Conservation (phyloP, 2,113 vertebrate genomes). For the Oreochromis tanganicae region DNA sequence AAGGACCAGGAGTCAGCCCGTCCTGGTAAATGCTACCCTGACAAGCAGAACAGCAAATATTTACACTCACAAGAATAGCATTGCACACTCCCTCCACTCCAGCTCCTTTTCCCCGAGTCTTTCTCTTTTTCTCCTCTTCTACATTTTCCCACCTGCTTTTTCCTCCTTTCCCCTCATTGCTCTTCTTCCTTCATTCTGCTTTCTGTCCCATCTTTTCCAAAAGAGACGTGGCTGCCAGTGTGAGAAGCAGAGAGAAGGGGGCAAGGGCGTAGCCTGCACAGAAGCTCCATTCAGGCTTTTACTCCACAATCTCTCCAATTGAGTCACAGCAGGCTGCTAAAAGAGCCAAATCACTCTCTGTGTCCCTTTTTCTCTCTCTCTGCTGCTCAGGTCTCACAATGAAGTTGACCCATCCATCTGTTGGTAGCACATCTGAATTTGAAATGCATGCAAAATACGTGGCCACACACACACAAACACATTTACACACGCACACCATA, state of each 20-base stretch:
- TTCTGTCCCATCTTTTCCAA: slow-evolving; percentile 15
- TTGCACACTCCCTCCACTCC: slow-evolving; percentile 11
- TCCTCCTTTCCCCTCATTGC: background rate
- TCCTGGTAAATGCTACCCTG: slow-evolving; percentile 63
- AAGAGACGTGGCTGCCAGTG: slow-evolving; percentile 33
- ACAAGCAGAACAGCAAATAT: slow-evolving; percentile 81
- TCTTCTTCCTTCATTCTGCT: background rate
- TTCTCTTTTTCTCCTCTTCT: background rate
- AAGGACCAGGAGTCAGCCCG: slow-evolving; percentile 62
- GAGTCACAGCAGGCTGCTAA: slow-evolving; percentile 43
- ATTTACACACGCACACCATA: background rate
- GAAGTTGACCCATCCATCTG: slow-evolving; percentile 25
- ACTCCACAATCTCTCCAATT: slow-evolving; percentile 34
- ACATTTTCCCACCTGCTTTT: background rate
- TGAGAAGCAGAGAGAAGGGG: slow-evolving; percentile 14
- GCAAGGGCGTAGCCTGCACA: slow-evolving; percentile 36
- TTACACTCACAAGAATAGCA: slow-evolving; percentile 63
- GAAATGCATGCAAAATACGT: background rate
- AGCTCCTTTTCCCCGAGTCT: background rate
- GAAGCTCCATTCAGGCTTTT: slow-evolving; percentile 61
- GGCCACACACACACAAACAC: background rate
- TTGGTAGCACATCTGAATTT: slow-evolving; percentile 18
- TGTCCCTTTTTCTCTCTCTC: background rate
- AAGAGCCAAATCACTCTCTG: slow-evolving; percentile 40
- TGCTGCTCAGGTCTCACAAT: slow-evolving; percentile 21